These are phyloP conservation scores for Caloenas nicobarica DNA, from an alignment of 2,113 vertebrate genomes.

Conservation along the genomic window DNA sequence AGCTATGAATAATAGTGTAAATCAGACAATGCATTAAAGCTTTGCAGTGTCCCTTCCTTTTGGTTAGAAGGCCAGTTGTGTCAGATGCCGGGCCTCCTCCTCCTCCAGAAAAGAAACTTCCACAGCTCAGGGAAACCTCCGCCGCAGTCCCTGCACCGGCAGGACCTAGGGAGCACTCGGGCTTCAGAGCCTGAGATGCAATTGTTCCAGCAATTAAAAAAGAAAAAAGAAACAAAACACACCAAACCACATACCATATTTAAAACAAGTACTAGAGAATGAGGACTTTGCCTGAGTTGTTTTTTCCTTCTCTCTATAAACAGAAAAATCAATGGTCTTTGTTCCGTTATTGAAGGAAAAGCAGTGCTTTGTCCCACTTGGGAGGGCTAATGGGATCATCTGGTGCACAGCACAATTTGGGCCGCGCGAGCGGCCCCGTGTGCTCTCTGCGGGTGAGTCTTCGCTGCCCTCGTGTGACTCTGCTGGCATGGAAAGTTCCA, in stretches of 20 bases:
- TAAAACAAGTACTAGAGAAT: not conserved
- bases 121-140: not conserved
- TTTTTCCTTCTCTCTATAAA: conserved; percentile 26
- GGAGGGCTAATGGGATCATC: conserved; percentile 44
- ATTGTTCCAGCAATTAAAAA: not conserved
- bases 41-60: not conserved
- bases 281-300: not conserved
- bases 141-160: not conserved
- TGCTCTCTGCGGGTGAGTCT: not conserved
- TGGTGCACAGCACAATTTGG: not conserved
- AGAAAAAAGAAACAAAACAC: not conserved
- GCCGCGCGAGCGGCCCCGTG: not conserved
- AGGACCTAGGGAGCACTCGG: not conserved
- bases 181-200: not conserved
- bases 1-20: not conserved
- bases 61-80: not conserved
- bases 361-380: not conserved
- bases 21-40: not conserved
- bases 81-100: not conserved
- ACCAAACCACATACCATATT: not conserved
- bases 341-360: conserved; percentile 10
- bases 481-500: not conserved
- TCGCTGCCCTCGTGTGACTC: not conserved
- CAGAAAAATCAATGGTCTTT: conserved; percentile 65
- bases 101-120: not conserved